Evolutionary conservation across 1,140 invertebrate genomes (phyloP).

Genomic region (Zaprionus camerounensis): DNA sequence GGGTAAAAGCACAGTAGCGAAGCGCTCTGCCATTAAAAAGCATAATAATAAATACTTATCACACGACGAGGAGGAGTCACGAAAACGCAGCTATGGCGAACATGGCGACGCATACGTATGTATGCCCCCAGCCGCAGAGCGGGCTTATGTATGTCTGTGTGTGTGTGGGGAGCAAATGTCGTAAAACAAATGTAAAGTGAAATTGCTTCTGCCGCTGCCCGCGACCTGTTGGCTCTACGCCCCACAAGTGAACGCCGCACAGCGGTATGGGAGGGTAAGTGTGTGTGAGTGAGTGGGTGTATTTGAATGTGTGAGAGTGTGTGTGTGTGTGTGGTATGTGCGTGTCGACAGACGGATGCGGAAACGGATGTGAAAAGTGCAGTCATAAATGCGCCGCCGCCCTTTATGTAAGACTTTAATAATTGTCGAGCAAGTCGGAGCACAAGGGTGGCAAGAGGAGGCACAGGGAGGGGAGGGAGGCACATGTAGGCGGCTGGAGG

Average conservation of each 20-base stretch:
- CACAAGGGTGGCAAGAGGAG: conserved; percentile 4
- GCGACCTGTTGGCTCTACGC: conserved; percentile 60
- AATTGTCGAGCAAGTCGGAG: conserved; percentile 60
- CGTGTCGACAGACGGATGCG: conserved; percentile 71
- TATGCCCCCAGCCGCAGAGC: conserved; percentile 25
- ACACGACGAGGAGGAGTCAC: conserved; percentile 31
- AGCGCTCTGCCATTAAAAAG: conserved; percentile 73
- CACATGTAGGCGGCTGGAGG: not conserved
- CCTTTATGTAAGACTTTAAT: conserved; percentile 79
- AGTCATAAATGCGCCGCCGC: conserved; percentile 79
- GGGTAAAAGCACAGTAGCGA: conserved; percentile 72
- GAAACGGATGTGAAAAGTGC: conserved; percentile 82
- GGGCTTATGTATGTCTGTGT: conserved; percentile 47
- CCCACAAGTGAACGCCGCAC: conserved; percentile 45
- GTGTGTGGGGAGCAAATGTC: conserved; percentile 64
- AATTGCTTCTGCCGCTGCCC: conserved; percentile 74
- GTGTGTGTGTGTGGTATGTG: conserved; percentile 26
- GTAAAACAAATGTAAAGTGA: conserved; percentile 83
- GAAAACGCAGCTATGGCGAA: conserved; percentile 52
- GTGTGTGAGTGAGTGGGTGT: conserved; percentile 17
- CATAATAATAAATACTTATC: conserved; percentile 82
- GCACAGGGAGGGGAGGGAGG: not conserved
- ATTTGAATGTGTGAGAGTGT: conserved; percentile 28
- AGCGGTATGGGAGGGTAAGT: conserved; percentile 21
- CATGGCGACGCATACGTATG: conserved; percentile 44